Percentiles rank a stretch among this genome's conserved stretches.
phyloP scores from a whole-genome alignment of 2,797 vertebrate species.

The Lepilemur ruficaudatus region DNA sequence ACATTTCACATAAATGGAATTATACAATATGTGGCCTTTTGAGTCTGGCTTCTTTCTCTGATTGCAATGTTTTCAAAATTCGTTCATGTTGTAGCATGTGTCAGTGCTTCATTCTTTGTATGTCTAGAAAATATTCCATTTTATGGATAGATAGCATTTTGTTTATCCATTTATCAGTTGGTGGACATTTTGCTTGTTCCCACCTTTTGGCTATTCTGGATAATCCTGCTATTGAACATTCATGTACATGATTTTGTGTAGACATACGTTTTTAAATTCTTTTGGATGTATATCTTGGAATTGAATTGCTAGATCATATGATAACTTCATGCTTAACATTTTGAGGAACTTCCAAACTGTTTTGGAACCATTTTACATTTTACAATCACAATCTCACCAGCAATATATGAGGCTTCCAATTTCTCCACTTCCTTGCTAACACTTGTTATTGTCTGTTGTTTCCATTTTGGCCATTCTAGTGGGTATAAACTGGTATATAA shows the following conservation, averaged over 20 bases:
- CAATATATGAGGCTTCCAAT: background rate
- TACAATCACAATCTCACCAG: background rate
- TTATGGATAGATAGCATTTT: background rate
- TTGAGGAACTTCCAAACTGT: background rate
- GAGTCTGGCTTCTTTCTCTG: background rate
- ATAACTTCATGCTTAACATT: conserved; percentile 19
- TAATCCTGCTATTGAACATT: background rate
- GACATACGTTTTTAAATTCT: background rate
- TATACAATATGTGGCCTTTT: background rate
- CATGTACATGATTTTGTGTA: background rate
- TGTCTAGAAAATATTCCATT: background rate
- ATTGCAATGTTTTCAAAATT: conserved; percentile 3
- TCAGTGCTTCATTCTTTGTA: background rate
- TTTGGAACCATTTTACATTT: background rate
- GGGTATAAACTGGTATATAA: background rate
- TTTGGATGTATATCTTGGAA: background rate
- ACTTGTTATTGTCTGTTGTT: conserved; percentile 4
- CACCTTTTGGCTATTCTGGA: conserved; percentile 1
- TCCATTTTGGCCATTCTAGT: background rate
- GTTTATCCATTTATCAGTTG: background rate
- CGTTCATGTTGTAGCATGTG: background rate
- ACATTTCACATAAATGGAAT: background rate
- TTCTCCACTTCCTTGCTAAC: background rate
- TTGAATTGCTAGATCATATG: background rate
- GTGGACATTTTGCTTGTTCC: background rate